Base-by-base conservation (phyloP, 2,797 vertebrate genomes). In the Oreochromis grahami region DNA sequence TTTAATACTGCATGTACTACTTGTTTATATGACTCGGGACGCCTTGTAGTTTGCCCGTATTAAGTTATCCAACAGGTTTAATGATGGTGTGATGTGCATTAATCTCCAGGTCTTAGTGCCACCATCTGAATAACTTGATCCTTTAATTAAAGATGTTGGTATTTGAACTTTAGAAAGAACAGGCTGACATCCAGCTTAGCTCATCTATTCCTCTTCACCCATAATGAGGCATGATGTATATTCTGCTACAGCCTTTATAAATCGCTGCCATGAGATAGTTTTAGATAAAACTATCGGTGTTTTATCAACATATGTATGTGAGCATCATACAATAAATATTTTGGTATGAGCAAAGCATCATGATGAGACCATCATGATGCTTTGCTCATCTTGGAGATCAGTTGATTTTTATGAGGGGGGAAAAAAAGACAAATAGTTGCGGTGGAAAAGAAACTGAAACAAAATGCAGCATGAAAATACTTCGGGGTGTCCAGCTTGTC, bases 101-200 rank as follows among this genome's bases (percentile, higher is more conserved):
- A 50, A 83, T 85, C 72, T 87, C 26, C 56, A 77, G 60, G 78
- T 76, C 76, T 52, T 15, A 8, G 52, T 19, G 43, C 51, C 15
- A 21, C 17, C 58, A 80, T 74, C 48, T 11, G 74, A 88, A 88
- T 58, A 84, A 50, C 60, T 11, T 3, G n/a, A 80, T 84, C 32
- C 58, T 78, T 89, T 91, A 86, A 91, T 89, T 80, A 90, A 84
- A 88, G 29, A 56, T 12, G 3, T 70, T 82, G 81, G 86, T 58
- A n/a, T 85, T 84, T 93, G 84, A 94, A 89, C 89, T 91, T 92
- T 82, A 74, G 58, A 58, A 53, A 38, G 85, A 90, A 53, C 78
- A 76, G 50, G 83, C 83, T 85, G 86, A 87, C 85, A 79, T 86
- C 78, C 81, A 83, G 77, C 68, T 76, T n/a, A 68, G 77, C 38